phyloP scores from a whole-genome alignment of 2,113 vertebrate species.

The Carassius auratus region DNA sequence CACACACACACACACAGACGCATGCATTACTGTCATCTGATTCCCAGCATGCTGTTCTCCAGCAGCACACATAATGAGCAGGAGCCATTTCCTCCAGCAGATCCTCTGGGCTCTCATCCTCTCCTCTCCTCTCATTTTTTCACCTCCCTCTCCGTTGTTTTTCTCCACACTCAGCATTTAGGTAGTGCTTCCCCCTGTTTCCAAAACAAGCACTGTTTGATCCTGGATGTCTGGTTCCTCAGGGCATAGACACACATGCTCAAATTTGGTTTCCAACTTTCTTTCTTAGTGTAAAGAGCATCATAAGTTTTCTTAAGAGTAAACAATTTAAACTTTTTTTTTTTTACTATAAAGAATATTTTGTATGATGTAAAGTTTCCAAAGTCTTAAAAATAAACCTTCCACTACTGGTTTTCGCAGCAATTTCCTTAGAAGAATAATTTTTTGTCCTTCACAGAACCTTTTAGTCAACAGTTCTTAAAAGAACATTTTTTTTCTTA shows the following conservation, averaged over 20 bases:
- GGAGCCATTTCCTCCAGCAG: slow-evolving; percentile 48
- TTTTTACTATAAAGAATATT: too few relatives aligned
- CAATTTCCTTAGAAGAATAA: too few relatives aligned
- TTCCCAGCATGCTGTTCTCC: slow-evolving; percentile 34
- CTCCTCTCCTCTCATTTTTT: not conserved
- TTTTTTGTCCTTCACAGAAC: too few relatives aligned
- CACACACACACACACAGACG: not conserved
- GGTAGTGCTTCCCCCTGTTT: slow-evolving; percentile 39
- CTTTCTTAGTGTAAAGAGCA: too few relatives aligned
- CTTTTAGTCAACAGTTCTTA: too few relatives aligned
- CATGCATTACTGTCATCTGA: not conserved
- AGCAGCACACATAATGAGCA: slow-evolving; percentile 42
- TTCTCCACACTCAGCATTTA: too few relatives aligned
- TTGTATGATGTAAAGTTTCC: too few relatives aligned
- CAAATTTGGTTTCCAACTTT: not conserved
- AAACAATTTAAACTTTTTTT: too few relatives aligned
- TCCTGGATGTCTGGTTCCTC: slow-evolving; percentile 40
- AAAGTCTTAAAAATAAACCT: too few relatives aligned
- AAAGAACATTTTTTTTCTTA: not conserved
- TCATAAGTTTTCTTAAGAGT: too few relatives aligned
- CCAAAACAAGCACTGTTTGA: slow-evolving; percentile 49
- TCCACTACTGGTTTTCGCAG: too few relatives aligned
- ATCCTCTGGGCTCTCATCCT: slow-evolving; percentile 39
- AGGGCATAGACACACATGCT: slow-evolving; percentile 9
- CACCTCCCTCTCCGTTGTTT: not conserved